Conservation (phyloP, 2,113 vertebrate genomes). For the Vombatus ursinus region DNA sequence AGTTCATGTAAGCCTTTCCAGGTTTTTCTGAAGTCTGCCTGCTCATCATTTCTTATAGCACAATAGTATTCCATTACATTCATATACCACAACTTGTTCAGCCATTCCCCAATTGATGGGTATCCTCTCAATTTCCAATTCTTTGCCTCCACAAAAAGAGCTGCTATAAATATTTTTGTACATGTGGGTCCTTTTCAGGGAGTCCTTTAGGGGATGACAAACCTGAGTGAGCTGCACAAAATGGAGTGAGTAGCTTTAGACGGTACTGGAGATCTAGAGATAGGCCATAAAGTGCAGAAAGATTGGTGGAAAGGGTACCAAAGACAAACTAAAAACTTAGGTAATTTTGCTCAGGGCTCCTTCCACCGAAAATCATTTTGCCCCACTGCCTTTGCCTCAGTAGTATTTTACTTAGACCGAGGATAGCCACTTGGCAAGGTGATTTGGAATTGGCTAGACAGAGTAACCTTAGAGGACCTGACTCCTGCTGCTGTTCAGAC, state of each 20-base stretch:
- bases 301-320: neutral
- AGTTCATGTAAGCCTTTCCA: no score
- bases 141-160: no score
- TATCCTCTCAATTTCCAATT: no score
- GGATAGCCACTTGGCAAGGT: neutral
- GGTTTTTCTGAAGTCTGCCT: no score
- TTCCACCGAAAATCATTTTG: fast-evolving
- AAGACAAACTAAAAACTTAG: fast-evolving
- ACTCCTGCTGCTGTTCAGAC: neutral
- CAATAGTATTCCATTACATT: no score
- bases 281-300: neutral
- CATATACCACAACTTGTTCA: no score
- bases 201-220: neutral
- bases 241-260: neutral
- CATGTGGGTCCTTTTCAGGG: no score
- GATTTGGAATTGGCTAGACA: neutral
- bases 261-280: neutral
- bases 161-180: no score
- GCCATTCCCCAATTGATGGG: no score
- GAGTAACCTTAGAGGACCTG: neutral
- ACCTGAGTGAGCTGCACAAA: neutral
- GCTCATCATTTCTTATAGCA: no score
- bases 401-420: neutral
- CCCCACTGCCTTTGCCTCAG: neutral
- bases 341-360: neutral